A percentile compares a stretch with the other conserved stretches of the same genome.
phyloP scores from a whole-genome alignment of 2,888 invertebrate genomes.

The Temnothorax ravouxi region DNA sequence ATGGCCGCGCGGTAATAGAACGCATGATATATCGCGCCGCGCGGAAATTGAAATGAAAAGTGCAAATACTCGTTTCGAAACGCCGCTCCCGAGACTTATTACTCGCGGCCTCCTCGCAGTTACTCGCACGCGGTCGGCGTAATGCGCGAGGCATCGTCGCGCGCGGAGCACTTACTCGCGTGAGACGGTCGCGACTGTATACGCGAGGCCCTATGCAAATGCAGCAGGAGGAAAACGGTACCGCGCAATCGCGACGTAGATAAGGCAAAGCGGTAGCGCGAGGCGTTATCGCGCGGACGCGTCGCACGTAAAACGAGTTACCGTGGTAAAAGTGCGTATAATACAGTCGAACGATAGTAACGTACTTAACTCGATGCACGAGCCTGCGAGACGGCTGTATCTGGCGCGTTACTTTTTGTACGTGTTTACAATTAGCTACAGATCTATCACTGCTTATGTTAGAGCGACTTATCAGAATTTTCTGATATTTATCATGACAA shows the following conservation, averaged over 20 bases:
- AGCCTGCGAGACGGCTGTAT: not conserved
- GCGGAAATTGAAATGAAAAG: constrained; percentile 54
- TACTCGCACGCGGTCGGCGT: not conserved
- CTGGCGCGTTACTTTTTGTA: not conserved
- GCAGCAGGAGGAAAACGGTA: constrained; percentile 68
- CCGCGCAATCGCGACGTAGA: constrained; percentile 61
- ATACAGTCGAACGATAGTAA: constrained; percentile 27
- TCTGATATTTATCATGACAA: not conserved
- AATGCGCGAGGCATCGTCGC: not conserved
- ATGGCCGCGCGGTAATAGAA: constrained; percentile 47
- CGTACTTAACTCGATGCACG: not conserved
- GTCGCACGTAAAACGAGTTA: constrained; percentile 67
- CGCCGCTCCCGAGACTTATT: constrained; percentile 49
- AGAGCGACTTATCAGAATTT: not conserved
- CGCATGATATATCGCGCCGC: constrained; percentile 52
- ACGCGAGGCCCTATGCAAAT: constrained; percentile 65
- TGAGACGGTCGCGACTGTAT: not conserved
- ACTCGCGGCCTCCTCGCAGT: constrained; percentile 27
- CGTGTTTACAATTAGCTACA: too few species aligned
- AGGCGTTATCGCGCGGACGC: constrained; percentile 68
- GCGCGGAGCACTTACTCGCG: constrained; percentile 2
- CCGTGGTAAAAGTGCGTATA: constrained; percentile 39
- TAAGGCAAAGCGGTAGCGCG: constrained; percentile 73
- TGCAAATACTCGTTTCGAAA: constrained; percentile 49
- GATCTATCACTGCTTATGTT: not conserved